Evolutionary conservation across 1,140 invertebrate species (phyloP).

Genomic region (Tetraneura akinire): DNA sequence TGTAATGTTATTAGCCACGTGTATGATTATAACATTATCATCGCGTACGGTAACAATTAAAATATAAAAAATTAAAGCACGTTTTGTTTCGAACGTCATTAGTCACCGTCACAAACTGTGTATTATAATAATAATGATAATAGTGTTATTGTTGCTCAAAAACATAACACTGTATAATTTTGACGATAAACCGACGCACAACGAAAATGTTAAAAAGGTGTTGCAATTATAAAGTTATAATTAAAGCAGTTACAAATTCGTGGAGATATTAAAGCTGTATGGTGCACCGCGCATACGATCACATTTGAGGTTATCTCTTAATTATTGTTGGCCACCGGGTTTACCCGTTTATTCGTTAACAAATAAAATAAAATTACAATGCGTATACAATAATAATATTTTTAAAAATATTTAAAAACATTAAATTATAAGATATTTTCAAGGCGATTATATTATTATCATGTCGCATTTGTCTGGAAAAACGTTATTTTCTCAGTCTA

Average conservation of each 20-base stretch:
- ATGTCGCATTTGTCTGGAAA: too few relatives aligned
- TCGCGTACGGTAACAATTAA: neutral
- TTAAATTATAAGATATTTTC: neutral
- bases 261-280: neutral
- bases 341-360: neutral
- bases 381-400: too few relatives aligned
- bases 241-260: constrained; percentile 5
- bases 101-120: neutral
- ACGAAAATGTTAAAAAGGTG: neutral
- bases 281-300: neutral
- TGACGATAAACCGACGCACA: neutral
- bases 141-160: neutral
- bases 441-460: neutral
- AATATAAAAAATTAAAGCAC: too few relatives aligned
- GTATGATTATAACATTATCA: too few relatives aligned
- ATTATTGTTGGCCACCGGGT: neutral
- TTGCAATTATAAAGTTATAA: constrained; percentile 23
- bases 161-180: neutral
- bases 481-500: too few relatives aligned
- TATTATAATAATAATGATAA: neutral
- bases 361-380: too few relatives aligned
- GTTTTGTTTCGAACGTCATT: neutral
- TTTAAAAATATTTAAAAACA: neutral
- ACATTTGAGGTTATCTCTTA: constrained; percentile 2
- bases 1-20: too few relatives aligned